Evolutionary conservation across 2,888 invertebrate genomes (phyloP).

Genomic region (Tetheella fluctuosa): DNA sequence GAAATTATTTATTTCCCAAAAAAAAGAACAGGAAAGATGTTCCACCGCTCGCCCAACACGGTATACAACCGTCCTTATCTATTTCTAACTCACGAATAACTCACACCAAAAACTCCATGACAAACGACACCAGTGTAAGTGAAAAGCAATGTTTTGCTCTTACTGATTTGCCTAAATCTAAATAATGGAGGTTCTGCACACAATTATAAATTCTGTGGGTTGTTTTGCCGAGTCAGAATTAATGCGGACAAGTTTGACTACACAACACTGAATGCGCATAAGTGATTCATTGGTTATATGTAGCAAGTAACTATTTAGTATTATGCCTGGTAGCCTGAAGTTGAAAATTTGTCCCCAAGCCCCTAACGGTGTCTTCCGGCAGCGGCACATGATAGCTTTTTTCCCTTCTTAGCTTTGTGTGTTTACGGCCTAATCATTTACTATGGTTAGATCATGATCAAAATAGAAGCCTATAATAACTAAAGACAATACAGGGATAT

Average conservation of each 20-base stretch:
- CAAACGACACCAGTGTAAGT: constrained; percentile 74
- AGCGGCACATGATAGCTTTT: no score
- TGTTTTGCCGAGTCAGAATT: constrained; percentile 66
- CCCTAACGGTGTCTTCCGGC: no score
- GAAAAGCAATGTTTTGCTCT: constrained; percentile 76
- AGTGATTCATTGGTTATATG: constrained; percentile 27
- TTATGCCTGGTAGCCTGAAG: no score
- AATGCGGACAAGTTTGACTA: constrained; percentile 50
- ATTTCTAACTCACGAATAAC: constrained; percentile 25
- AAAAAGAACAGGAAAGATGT: neutral
- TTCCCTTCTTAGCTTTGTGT: no score
- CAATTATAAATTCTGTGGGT: constrained; percentile 69
- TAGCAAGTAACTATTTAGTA: no score
- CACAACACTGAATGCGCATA: constrained; percentile 25
- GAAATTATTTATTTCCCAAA: no score
- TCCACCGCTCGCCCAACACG: neutral
- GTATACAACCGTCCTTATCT: constrained; percentile 17
- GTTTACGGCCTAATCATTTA: no score
- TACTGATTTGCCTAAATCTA: constrained; percentile 80
- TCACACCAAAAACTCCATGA: constrained; percentile 67
- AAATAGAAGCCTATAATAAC: no score
- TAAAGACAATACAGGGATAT: no score
- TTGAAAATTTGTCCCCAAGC: no score
- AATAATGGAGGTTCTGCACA: constrained; percentile 72
- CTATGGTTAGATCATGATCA: no score